phyloP scores from a whole-genome alignment of 2,113 vertebrate species.

The Alethe diademata region DNA sequence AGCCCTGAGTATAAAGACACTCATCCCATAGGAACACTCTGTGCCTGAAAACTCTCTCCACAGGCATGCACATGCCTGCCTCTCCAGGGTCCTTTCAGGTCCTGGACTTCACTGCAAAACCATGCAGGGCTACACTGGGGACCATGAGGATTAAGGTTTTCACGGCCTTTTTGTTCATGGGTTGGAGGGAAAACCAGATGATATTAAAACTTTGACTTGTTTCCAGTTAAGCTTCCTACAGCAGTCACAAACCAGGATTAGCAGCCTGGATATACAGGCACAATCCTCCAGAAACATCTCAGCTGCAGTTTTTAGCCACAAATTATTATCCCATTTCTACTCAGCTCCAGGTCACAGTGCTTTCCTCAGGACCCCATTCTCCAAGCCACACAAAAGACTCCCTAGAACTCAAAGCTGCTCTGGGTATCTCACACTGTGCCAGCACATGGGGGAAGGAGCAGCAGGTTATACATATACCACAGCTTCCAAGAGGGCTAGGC shows the following conservation, averaged over 20 bases:
- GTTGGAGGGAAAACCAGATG: neutral
- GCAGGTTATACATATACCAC: neutral
- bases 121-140: neutral
- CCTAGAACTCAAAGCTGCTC: neutral
- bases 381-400: neutral
- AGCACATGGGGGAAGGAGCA: neutral
- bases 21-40: neutral
- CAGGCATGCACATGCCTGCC: neutral
- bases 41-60: neutral
- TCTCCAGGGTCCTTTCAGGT: neutral
- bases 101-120: neutral
- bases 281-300: neutral
- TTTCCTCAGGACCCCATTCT: neutral
- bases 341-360: neutral
- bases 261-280: neutral
- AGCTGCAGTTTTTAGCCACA: neutral
- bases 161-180: neutral
- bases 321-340: neutral
- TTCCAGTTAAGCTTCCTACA: slow-evolving; percentile 13
- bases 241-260: neutral
- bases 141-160: neutral
- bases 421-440: neutral
- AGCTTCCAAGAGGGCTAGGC: neutral
- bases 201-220: neutral
- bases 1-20: neutral